These are phyloP conservation scores for Echinometra lucunter DNA, from an alignment of 53 echinoderm and acorn worm genomes.

Conservation along the genomic window DNA sequence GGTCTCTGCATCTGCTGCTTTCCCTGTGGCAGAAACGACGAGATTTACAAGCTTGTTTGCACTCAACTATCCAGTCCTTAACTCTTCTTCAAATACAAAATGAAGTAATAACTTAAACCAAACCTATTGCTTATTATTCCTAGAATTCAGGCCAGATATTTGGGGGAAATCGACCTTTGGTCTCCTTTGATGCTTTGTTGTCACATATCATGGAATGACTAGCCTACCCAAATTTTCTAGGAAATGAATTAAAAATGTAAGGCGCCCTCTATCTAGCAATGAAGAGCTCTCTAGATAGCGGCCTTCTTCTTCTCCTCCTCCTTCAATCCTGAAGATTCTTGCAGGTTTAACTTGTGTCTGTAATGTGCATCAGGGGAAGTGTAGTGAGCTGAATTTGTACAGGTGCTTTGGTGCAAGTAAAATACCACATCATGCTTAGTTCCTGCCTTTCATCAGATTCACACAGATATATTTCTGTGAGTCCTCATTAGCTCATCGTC, in stretches of 20 bases:
- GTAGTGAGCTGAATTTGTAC: too few relatives aligned
- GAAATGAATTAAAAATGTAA: background rate
- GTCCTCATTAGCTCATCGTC: too few relatives aligned
- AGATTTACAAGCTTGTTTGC: background rate
- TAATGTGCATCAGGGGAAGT: too few relatives aligned
- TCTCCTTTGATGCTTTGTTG: background rate
- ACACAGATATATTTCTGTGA: too few relatives aligned
- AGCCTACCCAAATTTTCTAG: background rate
- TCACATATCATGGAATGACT: background rate
- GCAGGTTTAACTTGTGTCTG: too few relatives aligned
- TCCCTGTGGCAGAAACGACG: background rate
- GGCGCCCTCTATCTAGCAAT: conserved; percentile 3
- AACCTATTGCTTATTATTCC: background rate
- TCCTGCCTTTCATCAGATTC: too few relatives aligned
- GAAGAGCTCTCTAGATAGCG: too few relatives aligned
- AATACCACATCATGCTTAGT: too few relatives aligned
- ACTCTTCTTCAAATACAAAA: background rate
- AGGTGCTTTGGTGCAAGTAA: too few relatives aligned
- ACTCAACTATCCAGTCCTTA: background rate
- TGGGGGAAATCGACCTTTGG: background rate
- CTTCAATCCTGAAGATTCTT: too few relatives aligned
- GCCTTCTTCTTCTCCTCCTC: too few relatives aligned
- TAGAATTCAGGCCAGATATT: background rate
- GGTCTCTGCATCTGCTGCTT: background rate
- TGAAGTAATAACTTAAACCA: background rate